phyloP scores from a whole-genome alignment of 2,888 invertebrate genomes.

The Protodeltote pygarga region DNA sequence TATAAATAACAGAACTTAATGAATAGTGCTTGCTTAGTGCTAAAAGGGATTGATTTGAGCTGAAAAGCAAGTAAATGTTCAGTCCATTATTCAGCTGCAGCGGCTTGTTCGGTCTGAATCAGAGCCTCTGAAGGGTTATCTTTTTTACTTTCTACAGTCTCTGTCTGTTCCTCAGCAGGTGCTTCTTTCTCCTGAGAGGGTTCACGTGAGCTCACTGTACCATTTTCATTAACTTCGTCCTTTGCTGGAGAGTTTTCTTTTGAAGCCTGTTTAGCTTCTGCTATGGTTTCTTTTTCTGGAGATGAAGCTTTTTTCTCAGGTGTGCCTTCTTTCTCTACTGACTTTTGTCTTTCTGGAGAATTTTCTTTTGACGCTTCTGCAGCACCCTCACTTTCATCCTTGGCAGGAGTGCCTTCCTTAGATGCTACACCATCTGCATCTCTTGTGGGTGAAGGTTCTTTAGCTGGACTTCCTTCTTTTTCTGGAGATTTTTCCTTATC shows the following conservation, averaged over 20 bases:
- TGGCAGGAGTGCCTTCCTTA: slow-evolving; percentile 59
- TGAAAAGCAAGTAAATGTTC: slow-evolving; percentile 70
- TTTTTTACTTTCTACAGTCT: slow-evolving; percentile 64
- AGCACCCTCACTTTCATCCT: slow-evolving; percentile 51
- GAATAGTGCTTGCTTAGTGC: slow-evolving; percentile 81
- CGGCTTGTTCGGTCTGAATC: slow-evolving; percentile 77
- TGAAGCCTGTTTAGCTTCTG: slow-evolving; percentile 60
- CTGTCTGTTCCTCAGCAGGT: slow-evolving; percentile 39
- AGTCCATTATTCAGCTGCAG: slow-evolving; percentile 72
- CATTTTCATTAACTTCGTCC: slow-evolving; percentile 75
- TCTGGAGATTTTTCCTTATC: slow-evolving; percentile 52
- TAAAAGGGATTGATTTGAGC: slow-evolving; percentile 80
- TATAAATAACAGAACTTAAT: slow-evolving; percentile 79
- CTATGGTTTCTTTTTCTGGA: slow-evolving; percentile 57
- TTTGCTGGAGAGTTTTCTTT: slow-evolving; percentile 71
- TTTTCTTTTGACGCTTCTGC: slow-evolving; percentile 46
- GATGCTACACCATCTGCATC: slow-evolving; percentile 47
- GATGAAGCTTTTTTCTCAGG: slow-evolving; percentile 53
- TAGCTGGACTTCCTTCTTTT: slow-evolving; percentile 52
- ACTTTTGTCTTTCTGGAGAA: slow-evolving; percentile 61
- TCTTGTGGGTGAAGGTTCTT: slow-evolving; percentile 56
- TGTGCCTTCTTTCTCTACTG: slow-evolving; percentile 60
- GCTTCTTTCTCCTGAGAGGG: slow-evolving; percentile 74
- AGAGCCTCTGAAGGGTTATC: slow-evolving; percentile 76
- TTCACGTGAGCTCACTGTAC: slow-evolving; percentile 77